Conservation (phyloP, 2,113 vertebrate genomes). For the Colaptes auratus region DNA sequence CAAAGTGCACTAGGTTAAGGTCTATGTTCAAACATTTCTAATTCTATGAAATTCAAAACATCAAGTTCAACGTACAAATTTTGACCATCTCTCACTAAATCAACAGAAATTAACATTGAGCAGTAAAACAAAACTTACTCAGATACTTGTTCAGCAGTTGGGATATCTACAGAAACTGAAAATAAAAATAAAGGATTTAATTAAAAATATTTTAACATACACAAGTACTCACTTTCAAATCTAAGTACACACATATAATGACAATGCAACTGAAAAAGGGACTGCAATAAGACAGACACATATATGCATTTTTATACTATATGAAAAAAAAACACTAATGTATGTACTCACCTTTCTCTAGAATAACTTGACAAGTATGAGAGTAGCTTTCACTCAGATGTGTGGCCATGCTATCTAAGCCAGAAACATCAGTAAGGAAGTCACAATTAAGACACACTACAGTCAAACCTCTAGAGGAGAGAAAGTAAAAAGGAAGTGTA, state of each 20-base stretch:
- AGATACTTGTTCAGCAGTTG: slow-evolving; percentile 76
- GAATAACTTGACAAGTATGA: slow-evolving; percentile 89
- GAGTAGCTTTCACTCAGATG: slow-evolving; percentile 85
- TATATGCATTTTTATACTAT: background rate
- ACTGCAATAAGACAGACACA: background rate
- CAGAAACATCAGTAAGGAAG: slow-evolving; percentile 84
- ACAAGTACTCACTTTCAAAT: background rate
- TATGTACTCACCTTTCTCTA: slow-evolving; percentile 83
- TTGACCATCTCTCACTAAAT: background rate
- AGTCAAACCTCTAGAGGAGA: slow-evolving; percentile 80
- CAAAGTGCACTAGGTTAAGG: background rate
- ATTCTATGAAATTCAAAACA: background rate
- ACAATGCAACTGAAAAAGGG: background rate
- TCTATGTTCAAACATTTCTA: background rate
- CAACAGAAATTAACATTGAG: background rate
- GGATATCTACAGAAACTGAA: slow-evolving; percentile 77
- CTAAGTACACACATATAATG: background rate
- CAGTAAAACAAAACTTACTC: slow-evolving; percentile 79
- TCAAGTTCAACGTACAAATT: background rate
- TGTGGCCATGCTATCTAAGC: slow-evolving; percentile 88
- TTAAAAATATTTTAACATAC: background rate
- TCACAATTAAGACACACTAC: slow-evolving; percentile 93
- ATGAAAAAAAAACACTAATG: background rate
- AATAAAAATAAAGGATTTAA: slow-evolving; percentile 74
- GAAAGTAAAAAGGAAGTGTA: background rate